A percentile compares a stretch with the other conserved stretches of the same genome.
These are phyloP conservation scores for Atrina japonica DNA, from an alignment of 2,888 invertebrate species.

Conservation along the genomic window DNA sequence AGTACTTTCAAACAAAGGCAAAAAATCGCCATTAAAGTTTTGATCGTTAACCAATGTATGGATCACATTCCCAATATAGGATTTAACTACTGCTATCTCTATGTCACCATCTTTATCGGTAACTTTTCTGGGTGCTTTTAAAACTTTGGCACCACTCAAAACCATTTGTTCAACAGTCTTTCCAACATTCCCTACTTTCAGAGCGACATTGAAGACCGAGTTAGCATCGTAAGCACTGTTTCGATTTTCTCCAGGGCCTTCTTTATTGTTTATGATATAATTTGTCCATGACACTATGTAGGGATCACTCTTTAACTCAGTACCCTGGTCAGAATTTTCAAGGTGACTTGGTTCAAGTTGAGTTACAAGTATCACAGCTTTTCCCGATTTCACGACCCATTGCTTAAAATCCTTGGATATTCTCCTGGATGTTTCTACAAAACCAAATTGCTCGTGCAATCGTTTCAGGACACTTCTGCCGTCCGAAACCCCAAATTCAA, in stretches of 20 bases:
- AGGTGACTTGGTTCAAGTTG: conserved; percentile 46
- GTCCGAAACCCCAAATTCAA: conserved; percentile 77
- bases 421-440: conserved; percentile 63
- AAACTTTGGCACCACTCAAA: conserved; percentile 67
- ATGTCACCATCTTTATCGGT: conserved; percentile 75
- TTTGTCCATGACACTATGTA: conserved; percentile 39
- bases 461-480: conserved; percentile 63
- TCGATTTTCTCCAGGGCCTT: background rate
- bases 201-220: conserved; percentile 81
- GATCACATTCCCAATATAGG: conserved; percentile 81
- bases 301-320: conserved; percentile 30
- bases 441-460: conserved; percentile 69
- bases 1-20: conserved; percentile 78
- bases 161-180: conserved; percentile 59
- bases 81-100: conserved; percentile 78
- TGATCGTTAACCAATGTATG: conserved; percentile 81
- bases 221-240: conserved; percentile 54
- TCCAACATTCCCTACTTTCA: conserved; percentile 78
- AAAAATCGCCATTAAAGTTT: conserved; percentile 79
- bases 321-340: background rate
- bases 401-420: conserved; percentile 56
- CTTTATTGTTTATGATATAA: conserved; percentile 15
- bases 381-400: conserved; percentile 70
- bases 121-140: conserved; percentile 67
- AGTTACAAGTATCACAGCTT: conserved; percentile 74